Evolutionary conservation across 2,113 vertebrate genomes (phyloP).

Genomic region (Mungos mungo): DNA sequence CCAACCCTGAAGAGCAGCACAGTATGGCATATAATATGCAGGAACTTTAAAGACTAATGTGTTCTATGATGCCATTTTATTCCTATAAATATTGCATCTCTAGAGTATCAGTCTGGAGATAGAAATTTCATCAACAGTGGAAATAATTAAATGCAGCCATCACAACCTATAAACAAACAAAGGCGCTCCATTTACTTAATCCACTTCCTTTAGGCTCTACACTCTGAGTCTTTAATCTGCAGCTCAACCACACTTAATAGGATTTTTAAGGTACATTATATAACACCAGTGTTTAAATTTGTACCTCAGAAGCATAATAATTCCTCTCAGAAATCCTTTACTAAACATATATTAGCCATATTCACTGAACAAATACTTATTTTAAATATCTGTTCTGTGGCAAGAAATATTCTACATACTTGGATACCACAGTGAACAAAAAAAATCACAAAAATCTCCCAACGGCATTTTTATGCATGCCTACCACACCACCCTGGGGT

Average conservation of each 20-base stretch:
- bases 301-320: conserved; percentile 20
- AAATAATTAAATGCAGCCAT: not conserved
- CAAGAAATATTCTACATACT: not conserved
- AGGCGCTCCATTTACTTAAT: not conserved
- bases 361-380: conserved; percentile 33
- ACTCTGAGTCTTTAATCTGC: conserved; percentile 14
- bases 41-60: not conserved
- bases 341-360: conserved; percentile 8
- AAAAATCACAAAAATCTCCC: not conserved
- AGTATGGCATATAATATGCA: not conserved
- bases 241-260: not conserved
- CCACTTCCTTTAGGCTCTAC: not conserved
- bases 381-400: not conserved
- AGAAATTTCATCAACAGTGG: not conserved
- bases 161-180: not conserved
- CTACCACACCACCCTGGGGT: not conserved
- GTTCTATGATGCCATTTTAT: not conserved
- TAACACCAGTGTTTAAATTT: not conserved
- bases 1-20: not conserved
- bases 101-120: not conserved
- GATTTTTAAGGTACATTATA: not conserved
- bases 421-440: not conserved
- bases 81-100: not conserved
- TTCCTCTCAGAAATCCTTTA: not conserved
- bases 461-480: not conserved